Percentiles rank a stretch among this genome's conserved stretches.
Evolutionary conservation across 2,797 vertebrate genomes (phyloP).

Genomic region (Rhynchonycteris naso): DNA sequence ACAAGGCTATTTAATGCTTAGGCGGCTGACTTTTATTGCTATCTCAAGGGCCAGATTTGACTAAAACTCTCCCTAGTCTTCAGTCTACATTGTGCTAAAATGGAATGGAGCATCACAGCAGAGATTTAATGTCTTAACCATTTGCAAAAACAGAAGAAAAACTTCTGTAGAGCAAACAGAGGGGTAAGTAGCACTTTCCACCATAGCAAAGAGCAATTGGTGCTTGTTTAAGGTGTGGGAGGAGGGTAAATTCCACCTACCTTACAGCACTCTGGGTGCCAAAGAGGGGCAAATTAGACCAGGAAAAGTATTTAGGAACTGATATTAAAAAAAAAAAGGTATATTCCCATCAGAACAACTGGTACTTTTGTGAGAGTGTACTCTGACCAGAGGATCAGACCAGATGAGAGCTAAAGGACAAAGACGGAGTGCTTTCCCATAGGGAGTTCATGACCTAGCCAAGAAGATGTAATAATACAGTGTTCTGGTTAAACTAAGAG

Average conservation of each 20-base stretch:
- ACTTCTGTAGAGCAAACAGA: neutral
- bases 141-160: neutral
- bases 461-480: neutral
- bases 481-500: neutral
- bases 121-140: constrained; percentile 42
- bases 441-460: neutral
- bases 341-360: neutral
- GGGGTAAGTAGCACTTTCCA: neutral
- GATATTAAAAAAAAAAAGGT: neutral
- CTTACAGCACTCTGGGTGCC: neutral
- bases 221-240: fast-evolving
- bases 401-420: neutral
- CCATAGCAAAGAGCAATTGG: neutral
- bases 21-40: constrained; percentile 58
- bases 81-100: constrained; percentile 43
- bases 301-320: neutral
- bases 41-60: constrained; percentile 59
- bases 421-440: neutral
- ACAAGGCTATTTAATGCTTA: constrained; percentile 36
- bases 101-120: constrained; percentile 16
- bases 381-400: neutral
- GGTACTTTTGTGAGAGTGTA: neutral
- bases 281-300: neutral
- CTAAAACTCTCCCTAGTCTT: constrained; percentile 60
- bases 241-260: neutral